Conservation (phyloP, 2,797 vertebrate genomes). For the Ctenochaetus hawaiiensis region DNA sequence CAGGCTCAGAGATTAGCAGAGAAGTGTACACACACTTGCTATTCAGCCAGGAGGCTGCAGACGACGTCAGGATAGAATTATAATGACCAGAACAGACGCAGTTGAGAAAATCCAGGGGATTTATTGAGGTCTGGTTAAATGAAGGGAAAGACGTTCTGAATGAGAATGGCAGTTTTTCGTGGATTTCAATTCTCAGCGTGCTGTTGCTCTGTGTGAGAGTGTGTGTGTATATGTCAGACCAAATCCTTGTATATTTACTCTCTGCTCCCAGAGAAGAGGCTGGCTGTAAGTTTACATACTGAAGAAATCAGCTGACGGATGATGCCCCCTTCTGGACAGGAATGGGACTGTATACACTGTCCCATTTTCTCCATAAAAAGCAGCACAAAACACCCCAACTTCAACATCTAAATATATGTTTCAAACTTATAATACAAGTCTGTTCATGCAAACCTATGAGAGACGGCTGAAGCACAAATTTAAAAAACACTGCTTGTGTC, state of each 20-base stretch:
- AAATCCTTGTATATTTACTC: constrained; percentile 55
- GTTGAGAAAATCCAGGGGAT: constrained; percentile 71
- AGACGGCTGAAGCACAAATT: background rate
- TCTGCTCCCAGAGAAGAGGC: constrained; percentile 35
- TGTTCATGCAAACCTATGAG: background rate
- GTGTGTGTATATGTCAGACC: constrained; percentile 32
- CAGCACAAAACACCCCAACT: background rate
- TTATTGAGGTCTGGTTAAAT: constrained; percentile 67
- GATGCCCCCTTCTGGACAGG: constrained; percentile 70
- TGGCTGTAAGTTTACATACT: constrained; percentile 32
- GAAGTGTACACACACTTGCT: constrained; percentile 67
- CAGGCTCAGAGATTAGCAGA: constrained; percentile 69
- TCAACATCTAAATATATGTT: background rate
- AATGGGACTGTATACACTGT: background rate
- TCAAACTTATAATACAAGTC: background rate
- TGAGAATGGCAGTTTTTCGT: constrained; percentile 50
- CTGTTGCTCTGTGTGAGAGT: constrained; percentile 10
- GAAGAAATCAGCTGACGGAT: constrained; percentile 31
- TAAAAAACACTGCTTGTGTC: background rate
- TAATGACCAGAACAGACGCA: constrained; percentile 72
- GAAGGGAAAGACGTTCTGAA: constrained; percentile 52
- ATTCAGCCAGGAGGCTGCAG: constrained; percentile 59
- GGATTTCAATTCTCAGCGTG: constrained; percentile 48
- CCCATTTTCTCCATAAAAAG: constrained; percentile 2
- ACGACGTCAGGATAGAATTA: constrained; percentile 62